Evolutionary conservation across 2,113 vertebrate genomes (phyloP), one percentile per base, ranked within the genome.

Genomic region (Triplophysa siluroides): DNA sequence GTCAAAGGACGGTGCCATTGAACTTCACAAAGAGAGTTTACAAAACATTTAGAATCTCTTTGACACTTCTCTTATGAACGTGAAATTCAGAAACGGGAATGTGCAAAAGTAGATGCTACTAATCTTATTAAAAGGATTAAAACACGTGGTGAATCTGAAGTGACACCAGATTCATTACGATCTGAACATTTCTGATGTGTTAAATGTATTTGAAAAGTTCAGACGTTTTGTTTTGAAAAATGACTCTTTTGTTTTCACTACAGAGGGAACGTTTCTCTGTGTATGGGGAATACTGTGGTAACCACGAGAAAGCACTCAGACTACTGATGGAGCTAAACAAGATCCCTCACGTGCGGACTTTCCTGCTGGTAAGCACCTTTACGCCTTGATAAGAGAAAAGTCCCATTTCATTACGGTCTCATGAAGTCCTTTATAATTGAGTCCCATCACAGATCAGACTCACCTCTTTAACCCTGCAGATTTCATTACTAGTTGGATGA

Each of bases 251-350:
- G 1, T 64, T 52, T 78, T 13, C 7, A 12, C 26, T 83, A 26
- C 94, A 99, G 98, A 98, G 93, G 91, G 93, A 94, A 79, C 94
- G 93, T 78, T 99, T 99, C 91, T 96, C 95, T 1, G 96, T 99
- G 12, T 99, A 99, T 0, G 94, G 98, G 74, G 97, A 99, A 79
- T 99, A 99, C 87, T 99, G 97, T 89, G 98, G 98, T 86, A 99
- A 99, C 89, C 98, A 99, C 0, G 98, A 99, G 92, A 99, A 99
- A 90, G 98, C 98, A 63, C 90, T 99, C 86, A 89, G 96, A 67
- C 94, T 99, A 81, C 93, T 98, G 72, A 95, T 99, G 93, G 97
- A 99, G 84, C 92, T 99, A 38, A 99, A 99, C 93, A 98, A 99
- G 93, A 94, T 97, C 85, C 93, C 97, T 4, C 81, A 94, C 33